Evolutionary conservation across 2,113 vertebrate species (phyloP).

Genomic region (Pimephales promelas): DNA sequence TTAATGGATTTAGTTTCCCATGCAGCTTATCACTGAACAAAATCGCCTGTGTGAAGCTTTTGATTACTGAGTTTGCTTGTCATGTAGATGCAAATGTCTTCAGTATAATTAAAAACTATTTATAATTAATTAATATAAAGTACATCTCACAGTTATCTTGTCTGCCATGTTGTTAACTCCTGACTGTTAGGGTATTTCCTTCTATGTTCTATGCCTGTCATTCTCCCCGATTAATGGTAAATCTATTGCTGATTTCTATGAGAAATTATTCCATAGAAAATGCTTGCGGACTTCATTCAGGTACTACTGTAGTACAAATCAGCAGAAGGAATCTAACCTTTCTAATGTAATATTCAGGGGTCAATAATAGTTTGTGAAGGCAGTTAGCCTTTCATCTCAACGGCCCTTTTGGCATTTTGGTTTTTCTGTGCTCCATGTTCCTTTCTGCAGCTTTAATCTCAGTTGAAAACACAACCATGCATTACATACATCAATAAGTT

Average conservation of each 20-base stretch:
- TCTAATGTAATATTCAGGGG: constrained; percentile 8
- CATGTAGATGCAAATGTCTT: background rate
- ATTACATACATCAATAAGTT: constrained; percentile 45
- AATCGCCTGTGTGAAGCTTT: background rate
- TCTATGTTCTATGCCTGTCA: background rate
- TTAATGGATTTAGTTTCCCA: background rate
- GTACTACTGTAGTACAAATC: background rate
- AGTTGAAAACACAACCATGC: constrained; percentile 24
- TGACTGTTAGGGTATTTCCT: background rate
- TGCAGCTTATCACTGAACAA: background rate
- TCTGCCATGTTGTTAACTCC: background rate
- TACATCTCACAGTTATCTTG: background rate
- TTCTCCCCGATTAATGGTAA: background rate
- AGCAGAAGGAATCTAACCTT: constrained; percentile 10
- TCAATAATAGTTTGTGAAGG: constrained; percentile 30
- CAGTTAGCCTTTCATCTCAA: constrained; percentile 23
- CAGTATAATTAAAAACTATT: background rate
- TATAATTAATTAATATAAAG: background rate
- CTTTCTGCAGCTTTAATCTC: constrained; percentile 26
- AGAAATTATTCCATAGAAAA: background rate
- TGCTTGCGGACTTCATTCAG: background rate
- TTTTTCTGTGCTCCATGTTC: background rate
- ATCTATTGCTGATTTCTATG: background rate
- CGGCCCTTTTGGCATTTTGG: constrained; percentile 17
- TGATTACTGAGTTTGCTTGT: background rate